Evolutionary conservation across 2,113 vertebrate genomes (phyloP).

Genomic region (Ochotona curzoniae): DNA sequence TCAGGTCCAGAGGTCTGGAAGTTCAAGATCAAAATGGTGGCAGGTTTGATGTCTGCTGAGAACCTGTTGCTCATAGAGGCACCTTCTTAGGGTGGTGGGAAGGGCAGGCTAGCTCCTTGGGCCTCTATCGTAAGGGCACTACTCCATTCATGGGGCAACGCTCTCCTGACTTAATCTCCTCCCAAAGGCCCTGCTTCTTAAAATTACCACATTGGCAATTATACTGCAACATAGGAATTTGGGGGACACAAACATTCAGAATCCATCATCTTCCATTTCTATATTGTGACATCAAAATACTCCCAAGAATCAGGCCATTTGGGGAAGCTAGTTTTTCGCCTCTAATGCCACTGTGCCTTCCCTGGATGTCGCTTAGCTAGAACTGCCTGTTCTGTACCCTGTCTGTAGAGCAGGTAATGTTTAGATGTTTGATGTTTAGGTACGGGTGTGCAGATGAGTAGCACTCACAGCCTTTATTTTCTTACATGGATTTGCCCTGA

Average conservation of each 20-base stretch:
- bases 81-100: background rate
- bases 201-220: background rate
- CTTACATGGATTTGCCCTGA: background rate
- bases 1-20: background rate
- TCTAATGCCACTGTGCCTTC: background rate
- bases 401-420: background rate
- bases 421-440: background rate
- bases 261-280: background rate
- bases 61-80: background rate
- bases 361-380: background rate
- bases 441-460: background rate
- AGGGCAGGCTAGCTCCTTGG: background rate
- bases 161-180: background rate
- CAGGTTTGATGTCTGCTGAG: background rate
- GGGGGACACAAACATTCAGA: background rate
- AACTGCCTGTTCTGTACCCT: background rate
- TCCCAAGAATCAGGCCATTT: background rate
- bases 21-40: background rate
- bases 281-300: background rate
- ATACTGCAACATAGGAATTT: background rate
- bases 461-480: conserved; percentile 12
- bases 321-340: background rate
- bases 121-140: background rate
- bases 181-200: background rate
- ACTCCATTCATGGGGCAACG: no score